Conservation (phyloP, 1,140 invertebrate genomes). For the Manduca sexta region DNA sequence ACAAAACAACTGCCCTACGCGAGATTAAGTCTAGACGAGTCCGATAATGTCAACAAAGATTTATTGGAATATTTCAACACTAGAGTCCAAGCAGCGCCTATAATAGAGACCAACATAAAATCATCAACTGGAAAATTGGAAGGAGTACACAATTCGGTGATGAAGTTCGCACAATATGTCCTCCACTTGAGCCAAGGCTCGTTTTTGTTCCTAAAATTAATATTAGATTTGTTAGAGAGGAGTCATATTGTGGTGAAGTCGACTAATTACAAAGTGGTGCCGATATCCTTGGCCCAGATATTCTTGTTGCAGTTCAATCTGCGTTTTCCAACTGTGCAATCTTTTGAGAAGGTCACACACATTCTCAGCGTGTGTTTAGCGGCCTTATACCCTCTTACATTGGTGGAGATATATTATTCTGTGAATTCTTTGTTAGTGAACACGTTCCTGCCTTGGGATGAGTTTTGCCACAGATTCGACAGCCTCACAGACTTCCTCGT, state of each 20-base stretch:
- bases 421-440: constrained; percentile 88
- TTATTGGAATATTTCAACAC: constrained; percentile 90
- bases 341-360: constrained; percentile 90
- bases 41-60: constrained; percentile 86
- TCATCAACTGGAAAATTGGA: constrained; percentile 80
- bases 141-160: constrained; percentile 76
- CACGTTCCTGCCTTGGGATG: constrained; percentile 88
- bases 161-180: constrained; percentile 90
- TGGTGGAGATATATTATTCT: constrained; percentile 94
- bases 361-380: constrained; percentile 93
- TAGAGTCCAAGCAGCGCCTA: constrained; percentile 83
- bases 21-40: constrained; percentile 81
- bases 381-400: constrained; percentile 90
- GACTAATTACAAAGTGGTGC: constrained; percentile 93
- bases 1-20: constrained; percentile 88
- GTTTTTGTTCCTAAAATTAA: constrained; percentile 93
- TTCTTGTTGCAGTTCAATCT: constrained; percentile 95
- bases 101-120: constrained; percentile 90
- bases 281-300: constrained; percentile 93
- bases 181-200: constrained; percentile 88
- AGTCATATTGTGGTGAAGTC: constrained; percentile 96
- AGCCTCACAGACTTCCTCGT: constrained; percentile 89
- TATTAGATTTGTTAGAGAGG: constrained; percentile 94
- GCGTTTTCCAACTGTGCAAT: constrained; percentile 90
- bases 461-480: constrained; percentile 90